A percentile compares a stretch with the other conserved stretches of the same genome.
Conservation (phyloP, 2,888 invertebrate species). For the Lycia hirtaria region DNA sequence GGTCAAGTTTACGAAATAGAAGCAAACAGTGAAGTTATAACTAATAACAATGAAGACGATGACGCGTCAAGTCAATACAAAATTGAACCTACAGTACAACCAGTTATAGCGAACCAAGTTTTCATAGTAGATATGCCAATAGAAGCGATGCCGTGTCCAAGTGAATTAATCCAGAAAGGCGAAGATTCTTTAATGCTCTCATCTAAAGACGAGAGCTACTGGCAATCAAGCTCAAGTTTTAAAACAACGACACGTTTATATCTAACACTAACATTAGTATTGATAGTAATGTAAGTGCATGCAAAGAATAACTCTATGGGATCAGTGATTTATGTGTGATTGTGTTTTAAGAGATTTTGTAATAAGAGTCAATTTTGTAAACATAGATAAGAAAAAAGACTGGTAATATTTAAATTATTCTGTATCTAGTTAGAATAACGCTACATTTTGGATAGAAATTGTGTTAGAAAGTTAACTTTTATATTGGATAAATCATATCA, state of each 20-base stretch:
- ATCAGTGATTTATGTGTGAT: slow-evolving; percentile 39
- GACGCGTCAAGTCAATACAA: slow-evolving; percentile 58
- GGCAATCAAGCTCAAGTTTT: slow-evolving; percentile 63
- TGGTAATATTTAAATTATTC: slow-evolving; percentile 73
- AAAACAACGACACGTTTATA: slow-evolving; percentile 51
- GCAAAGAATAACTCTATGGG: slow-evolving; percentile 30
- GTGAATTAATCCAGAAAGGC: slow-evolving; percentile 62
- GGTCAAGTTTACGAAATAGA: slow-evolving; percentile 57
- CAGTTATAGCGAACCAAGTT: slow-evolving; percentile 59
- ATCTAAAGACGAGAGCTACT: slow-evolving; percentile 74
- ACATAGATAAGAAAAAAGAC: slow-evolving; percentile 70
- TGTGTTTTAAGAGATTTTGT: slow-evolving; percentile 30
- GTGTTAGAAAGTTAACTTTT: not conserved
- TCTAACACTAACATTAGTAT: slow-evolving; percentile 53
- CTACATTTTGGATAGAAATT: slow-evolving; percentile 26
- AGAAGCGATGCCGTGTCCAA: slow-evolving; percentile 67
- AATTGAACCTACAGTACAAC: slow-evolving; percentile 61
- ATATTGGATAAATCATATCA: not conserved
- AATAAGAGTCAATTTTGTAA: slow-evolving; percentile 37
- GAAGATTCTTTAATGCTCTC: slow-evolving; percentile 79
- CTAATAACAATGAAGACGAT: slow-evolving; percentile 59
- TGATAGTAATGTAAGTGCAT: slow-evolving; percentile 47
- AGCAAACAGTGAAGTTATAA: slow-evolving; percentile 51
- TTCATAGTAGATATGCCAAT: slow-evolving; percentile 63
- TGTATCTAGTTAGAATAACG: slow-evolving; percentile 30